phyloP scores from a whole-genome alignment of 2,797 vertebrate species.

The Protonibea diacanthus region DNA sequence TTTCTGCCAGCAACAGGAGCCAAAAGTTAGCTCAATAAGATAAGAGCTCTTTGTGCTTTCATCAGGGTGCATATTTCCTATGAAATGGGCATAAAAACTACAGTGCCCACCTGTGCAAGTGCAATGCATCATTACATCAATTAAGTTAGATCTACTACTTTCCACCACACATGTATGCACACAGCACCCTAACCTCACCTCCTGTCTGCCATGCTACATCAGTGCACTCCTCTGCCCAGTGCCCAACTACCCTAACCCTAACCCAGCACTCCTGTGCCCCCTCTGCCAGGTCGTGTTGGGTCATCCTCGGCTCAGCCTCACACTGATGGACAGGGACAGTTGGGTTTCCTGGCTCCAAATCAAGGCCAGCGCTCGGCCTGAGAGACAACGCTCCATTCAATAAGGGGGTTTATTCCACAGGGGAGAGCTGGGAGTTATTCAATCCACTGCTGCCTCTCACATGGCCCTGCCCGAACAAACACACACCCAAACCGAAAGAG shows the following conservation, averaged over 20 bases:
- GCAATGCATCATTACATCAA: too few species aligned
- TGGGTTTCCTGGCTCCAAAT: constrained; percentile 74
- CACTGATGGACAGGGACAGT: constrained; percentile 79
- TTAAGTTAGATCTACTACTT: not conserved
- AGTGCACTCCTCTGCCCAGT: not conserved
- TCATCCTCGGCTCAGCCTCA: constrained; percentile 62
- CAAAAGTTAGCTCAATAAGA: too few species aligned
- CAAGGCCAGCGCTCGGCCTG: constrained; percentile 63
- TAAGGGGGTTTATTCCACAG: constrained; percentile 60
- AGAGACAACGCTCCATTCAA: constrained; percentile 74
- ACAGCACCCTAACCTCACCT: not conserved
- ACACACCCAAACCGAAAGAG: constrained; percentile 16
- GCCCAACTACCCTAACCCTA: constrained; percentile 20
- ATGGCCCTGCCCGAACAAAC: constrained; percentile 33
- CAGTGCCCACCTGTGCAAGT: too few species aligned
- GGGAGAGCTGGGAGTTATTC: constrained; percentile 64
- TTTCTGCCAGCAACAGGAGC: too few species aligned
- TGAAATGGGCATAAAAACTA: too few species aligned
- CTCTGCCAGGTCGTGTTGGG: constrained; percentile 56
- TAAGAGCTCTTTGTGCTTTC: too few species aligned
- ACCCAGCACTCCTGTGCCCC: constrained; percentile 19
- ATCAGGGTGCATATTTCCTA: too few species aligned
- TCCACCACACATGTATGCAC: not conserved
- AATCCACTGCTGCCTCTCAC: constrained; percentile 57
- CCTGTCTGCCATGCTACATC: not conserved